phyloP scores from a whole-genome alignment of 2,888 invertebrate species.

The Muscina levida region DNA sequence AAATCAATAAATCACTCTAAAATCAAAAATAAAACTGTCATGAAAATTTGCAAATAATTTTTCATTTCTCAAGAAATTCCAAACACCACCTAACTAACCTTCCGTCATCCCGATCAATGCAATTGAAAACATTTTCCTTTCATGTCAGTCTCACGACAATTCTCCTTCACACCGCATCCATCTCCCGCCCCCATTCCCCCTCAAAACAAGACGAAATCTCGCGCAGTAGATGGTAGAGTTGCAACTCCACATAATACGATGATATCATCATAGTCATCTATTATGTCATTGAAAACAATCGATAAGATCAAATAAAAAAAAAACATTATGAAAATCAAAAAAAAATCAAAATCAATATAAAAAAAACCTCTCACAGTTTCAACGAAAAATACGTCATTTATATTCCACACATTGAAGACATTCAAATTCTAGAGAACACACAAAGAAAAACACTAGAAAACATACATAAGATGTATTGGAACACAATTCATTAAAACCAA shows the following conservation, averaged over 20 bases:
- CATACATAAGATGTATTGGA: too few relatives aligned
- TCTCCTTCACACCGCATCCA: not conserved
- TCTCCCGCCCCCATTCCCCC: conserved; percentile 3
- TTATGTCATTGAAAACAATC: conserved; percentile 73
- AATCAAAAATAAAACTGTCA: conserved; percentile 68
- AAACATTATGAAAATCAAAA: conserved; percentile 54
- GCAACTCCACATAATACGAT: conserved; percentile 79
- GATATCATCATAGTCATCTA: conserved; percentile 74
- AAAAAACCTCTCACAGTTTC: conserved; percentile 21
- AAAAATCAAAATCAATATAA: conserved; percentile 40
- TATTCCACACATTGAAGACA: not conserved
- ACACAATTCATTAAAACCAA: too few relatives aligned
- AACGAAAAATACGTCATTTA: conserved; percentile 30
- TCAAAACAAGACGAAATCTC: conserved; percentile 54
- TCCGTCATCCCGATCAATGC: not conserved
- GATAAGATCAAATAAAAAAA: conserved; percentile 32
- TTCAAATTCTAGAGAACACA: too few relatives aligned
- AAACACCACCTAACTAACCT: conserved; percentile 64
- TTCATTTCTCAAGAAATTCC: conserved; percentile 75
- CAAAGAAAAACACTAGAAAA: too few relatives aligned
- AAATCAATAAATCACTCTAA: not conserved
- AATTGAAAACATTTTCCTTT: not conserved
- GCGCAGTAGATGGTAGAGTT: conserved; percentile 76
- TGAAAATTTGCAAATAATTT: conserved; percentile 75
- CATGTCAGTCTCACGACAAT: not conserved